Conservation (phyloP, 2,113 vertebrate species). For the Hippocampus abdominalis region DNA sequence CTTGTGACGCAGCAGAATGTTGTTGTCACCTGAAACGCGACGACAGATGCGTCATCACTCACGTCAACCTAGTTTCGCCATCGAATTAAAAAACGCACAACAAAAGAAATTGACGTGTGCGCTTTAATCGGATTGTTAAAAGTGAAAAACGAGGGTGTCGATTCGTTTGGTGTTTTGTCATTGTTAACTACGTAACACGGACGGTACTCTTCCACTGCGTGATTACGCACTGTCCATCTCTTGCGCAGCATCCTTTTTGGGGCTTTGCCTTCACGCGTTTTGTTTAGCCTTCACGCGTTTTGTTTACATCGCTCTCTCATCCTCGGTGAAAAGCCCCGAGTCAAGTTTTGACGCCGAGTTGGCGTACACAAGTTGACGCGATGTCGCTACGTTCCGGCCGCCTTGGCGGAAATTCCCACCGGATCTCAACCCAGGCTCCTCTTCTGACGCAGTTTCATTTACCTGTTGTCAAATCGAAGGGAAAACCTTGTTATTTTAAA, state of each 20-base stretch:
- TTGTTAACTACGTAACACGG: conserved; percentile 66
- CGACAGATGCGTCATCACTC: conserved; percentile 46
- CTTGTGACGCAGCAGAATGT: conserved; percentile 58
- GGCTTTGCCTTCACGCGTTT: conserved; percentile 60
- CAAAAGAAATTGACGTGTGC: neutral
- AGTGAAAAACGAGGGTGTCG: conserved; percentile 10
- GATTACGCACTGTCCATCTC: conserved; percentile 68
- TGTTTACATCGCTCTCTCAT: conserved; percentile 52
- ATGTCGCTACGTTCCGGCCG: conserved; percentile 12
- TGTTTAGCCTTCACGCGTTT: conserved; percentile 65
- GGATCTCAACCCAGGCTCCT: conserved; percentile 46
- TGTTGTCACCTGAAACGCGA: conserved; percentile 34
- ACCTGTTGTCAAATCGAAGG: conserved; percentile 64
- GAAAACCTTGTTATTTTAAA: conserved; percentile 32
- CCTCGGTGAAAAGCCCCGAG: conserved; percentile 6
- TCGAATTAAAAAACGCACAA: neutral
- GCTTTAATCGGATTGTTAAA: neutral
- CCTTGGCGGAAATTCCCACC: conserved; percentile 61
- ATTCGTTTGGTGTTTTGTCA: conserved; percentile 33
- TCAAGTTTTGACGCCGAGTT: conserved; percentile 17
- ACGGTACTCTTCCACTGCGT: conserved; percentile 52
- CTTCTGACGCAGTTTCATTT: conserved; percentile 77
- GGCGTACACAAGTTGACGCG: conserved; percentile 10
- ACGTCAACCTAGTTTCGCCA: neutral
- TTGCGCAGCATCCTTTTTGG: conserved; percentile 74